Evolutionary conservation across 1,140 invertebrate genomes (phyloP), one percentile per base, ranked within the genome.

Genomic region (Chelonus insularis): DNA sequence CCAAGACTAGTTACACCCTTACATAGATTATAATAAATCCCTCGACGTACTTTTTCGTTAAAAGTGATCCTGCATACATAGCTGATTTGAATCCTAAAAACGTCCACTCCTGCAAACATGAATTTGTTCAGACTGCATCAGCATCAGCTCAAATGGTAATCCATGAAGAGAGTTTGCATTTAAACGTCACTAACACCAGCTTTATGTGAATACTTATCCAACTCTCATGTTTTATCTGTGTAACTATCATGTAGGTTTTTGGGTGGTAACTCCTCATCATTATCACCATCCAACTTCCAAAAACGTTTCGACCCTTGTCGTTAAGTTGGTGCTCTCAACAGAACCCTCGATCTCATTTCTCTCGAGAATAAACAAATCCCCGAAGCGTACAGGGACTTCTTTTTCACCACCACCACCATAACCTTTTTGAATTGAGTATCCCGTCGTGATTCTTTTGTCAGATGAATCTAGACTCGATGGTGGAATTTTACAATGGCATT

Each of bases 61-160:
- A 59, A 47, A 32, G 57, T 59, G 57, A 59, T 59, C 29, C 57
- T 43, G 54, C 43, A 36, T 57, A 57, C 32, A 29, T 29, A 32
- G 32, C 5, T 29, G n/a, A 59, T 14, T 20, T 14, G 43, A 37
- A 34, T 32, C 9, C 29, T 45, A 43, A 51, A 18, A 21, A n/a
- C 21, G 50, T 43, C 23, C 14, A 23, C 36, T 12, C 18, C 21
- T 45, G 34, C 23, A 54, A 60, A 47, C 37, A 54, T 41, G 50
- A 60, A 60, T 60, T 54, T 32, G 2, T 11, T 43, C 23, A 16
- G 20, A 18, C 32, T 7, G 48, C 20, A 32, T 11, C 29, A 39
- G n/a, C 29, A 29, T 11, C 16, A 37, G 4, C 11, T 36, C 14
- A n/a, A 48, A 36, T 9, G 29, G 34, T 51, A 59, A 59, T 51